These are phyloP conservation scores for Steinernema hermaphroditum DNA, from an alignment of 2,888 invertebrate species.

Conservation along the genomic window DNA sequence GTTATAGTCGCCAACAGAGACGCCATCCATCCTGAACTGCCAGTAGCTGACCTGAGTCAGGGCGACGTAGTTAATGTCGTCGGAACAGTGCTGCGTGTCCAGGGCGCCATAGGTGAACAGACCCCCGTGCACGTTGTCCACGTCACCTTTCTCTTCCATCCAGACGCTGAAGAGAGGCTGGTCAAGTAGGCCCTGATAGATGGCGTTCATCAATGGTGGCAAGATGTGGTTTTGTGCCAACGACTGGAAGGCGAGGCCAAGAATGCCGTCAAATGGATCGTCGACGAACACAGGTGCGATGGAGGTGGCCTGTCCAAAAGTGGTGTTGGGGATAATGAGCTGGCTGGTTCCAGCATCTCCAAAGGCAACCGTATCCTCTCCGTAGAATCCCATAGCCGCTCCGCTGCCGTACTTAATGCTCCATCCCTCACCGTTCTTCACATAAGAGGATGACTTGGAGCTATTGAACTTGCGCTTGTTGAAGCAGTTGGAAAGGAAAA, in stretches of 20 bases:
- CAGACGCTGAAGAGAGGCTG: no score
- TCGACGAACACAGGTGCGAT: conserved; percentile 30
- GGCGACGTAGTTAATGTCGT: conserved; percentile 24
- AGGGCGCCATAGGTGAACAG: no score
- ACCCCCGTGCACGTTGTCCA: no score
- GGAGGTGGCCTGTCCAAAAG: conserved; percentile 30
- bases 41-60: conserved; percentile 29
- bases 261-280: no score
- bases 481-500: conserved; percentile 34
- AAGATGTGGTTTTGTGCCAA: conserved; percentile 45
- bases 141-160: no score
- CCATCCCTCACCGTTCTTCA: conserved; percentile 66
- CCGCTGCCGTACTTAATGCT: conserved; percentile 69
- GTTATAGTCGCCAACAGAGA: conserved; percentile 42
- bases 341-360: conserved; percentile 2
- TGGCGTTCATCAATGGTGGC: not conserved
- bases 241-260: conserved; percentile 44
- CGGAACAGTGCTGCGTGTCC: conserved; percentile 28
- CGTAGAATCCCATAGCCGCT: conserved; percentile 68
- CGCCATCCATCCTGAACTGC: conserved; percentile 19
- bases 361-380: conserved; percentile 67
- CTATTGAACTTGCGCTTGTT: conserved; percentile 86
- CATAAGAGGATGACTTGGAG: conserved; percentile 76
- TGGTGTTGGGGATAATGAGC: conserved; percentile 24
- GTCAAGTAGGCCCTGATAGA: not conserved